A percentile compares a stretch with the other conserved stretches of the same genome.
phyloP scores from a whole-genome alignment of 2,113 vertebrate species.

The Lagopus muta region DNA sequence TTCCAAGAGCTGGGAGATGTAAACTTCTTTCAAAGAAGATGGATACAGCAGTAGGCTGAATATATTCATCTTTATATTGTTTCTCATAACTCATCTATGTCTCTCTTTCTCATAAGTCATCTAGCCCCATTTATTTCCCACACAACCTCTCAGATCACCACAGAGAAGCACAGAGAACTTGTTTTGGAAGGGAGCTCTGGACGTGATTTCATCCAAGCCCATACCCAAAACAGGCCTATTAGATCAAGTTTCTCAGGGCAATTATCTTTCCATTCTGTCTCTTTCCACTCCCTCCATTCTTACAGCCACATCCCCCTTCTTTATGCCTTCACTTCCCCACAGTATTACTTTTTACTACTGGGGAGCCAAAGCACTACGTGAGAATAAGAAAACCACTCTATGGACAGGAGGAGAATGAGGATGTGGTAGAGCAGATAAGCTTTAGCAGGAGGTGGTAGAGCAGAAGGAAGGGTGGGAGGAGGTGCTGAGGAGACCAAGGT shows the following conservation, averaged over 20 bases:
- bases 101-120: background rate
- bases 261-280: background rate
- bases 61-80: background rate
- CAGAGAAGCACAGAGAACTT: background rate
- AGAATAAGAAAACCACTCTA: constrained; percentile 45
- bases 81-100: background rate
- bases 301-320: constrained; percentile 41
- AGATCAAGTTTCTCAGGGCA: background rate
- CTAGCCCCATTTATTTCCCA: background rate
- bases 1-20: background rate
- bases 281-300: constrained; percentile 19
- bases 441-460: constrained; percentile 55
- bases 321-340: constrained; percentile 16
- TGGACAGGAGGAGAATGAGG: constrained; percentile 49
- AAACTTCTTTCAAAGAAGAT: background rate
- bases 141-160: background rate
- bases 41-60: background rate
- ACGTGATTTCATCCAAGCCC: background rate
- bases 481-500: constrained; percentile 47
- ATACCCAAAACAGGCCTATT: background rate
- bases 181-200: background rate
- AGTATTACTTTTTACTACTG: background rate
- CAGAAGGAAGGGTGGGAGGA: constrained; percentile 62
- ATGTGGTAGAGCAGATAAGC: constrained; percentile 70
- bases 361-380: constrained; percentile 52